phyloP scores from a whole-genome alignment of 1,140 invertebrate species.

The Homarus americanus region DNA sequence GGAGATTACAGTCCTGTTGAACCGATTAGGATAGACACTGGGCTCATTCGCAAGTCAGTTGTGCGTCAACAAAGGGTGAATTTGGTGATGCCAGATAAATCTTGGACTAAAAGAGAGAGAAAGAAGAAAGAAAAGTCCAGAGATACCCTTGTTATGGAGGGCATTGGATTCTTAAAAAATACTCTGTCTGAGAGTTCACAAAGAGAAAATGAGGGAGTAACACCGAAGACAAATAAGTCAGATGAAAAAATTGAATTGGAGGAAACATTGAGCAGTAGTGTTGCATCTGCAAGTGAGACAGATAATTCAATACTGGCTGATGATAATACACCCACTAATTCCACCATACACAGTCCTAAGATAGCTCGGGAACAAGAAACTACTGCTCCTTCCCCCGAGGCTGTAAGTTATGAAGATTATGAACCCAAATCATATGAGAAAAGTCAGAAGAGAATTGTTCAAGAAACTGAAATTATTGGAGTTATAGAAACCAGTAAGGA shows the following conservation, averaged over 20 bases:
- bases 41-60: constrained; percentile 52
- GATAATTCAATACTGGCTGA: constrained; percentile 1
- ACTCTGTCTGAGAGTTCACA: constrained; percentile 31
- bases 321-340: not conserved
- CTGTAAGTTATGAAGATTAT: constrained; percentile 3
- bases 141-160: constrained; percentile 46
- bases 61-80: constrained; percentile 24
- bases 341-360: not conserved
- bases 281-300: not conserved
- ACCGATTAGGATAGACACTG: constrained; percentile 36
- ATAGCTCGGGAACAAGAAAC: not conserved
- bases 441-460: constrained; percentile 17
- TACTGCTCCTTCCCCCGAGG: not conserved
- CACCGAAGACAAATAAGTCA: not conserved
- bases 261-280: constrained; percentile 2
- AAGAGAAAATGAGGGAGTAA: not conserved
- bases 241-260: not conserved
- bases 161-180: constrained; percentile 39
- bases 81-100: constrained; percentile 43
- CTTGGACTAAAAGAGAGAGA: constrained; percentile 52
- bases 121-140: constrained; percentile 68
- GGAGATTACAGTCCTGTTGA: constrained; percentile 28
- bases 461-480: constrained; percentile 71
- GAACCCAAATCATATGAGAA: constrained; percentile 48
- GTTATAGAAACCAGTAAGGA: constrained; percentile 69